Evolutionary conservation across 2,888 invertebrate species (phyloP), one percentile per base, ranked within the genome.

Genomic region (Mesopsocus fuscifrons): DNA sequence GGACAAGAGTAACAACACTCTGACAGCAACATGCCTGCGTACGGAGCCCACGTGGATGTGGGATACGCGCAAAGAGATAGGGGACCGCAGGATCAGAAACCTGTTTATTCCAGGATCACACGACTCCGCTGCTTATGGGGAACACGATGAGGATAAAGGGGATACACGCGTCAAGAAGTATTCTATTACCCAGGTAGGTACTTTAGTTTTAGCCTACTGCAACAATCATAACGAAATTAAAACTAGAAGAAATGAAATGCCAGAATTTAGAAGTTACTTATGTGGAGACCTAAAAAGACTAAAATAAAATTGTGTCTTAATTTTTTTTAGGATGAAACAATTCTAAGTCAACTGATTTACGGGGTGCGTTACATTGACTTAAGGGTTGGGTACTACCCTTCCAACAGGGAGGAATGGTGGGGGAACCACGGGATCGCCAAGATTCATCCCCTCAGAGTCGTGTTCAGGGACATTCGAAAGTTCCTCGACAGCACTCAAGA

Each of bases 21-120:
- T 48, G 17, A 45, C 44, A 2, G 41, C 55, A 20, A 60, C 62
- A 34, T 72, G 72, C 47, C 49, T 72, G 1, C 57, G 59, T 16
- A 67, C 67, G 1, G 59, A 63, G 48, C 71, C 72, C 1, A 64
- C 57, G 21, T 74, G 74, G 74, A 72, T 74, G 73, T 56, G 58
- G 30, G 63, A 70, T 6, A 55, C 63, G 52, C 60, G 57, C 26
- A 47, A 56, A 2, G 53, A 55, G 21, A 53, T 73, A 11, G 66
- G 65, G 1, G 55, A 59, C 21, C 53, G 63, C 43, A 63, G 63
- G 31, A 54, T 74, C 40, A 59, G 65, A 9, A 64, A 70, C 45
- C 53, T 77, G 3, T 69, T 78, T 48, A 65, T 79, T 50, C 78
- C 78, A 2, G 79, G 79, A 1, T 73, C 77, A 0, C 79, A 80